A percentile compares a stretch with the other conserved stretches of the same genome.
Evolutionary conservation across 35 echinoderm and acorn worm species (phyloP).

Genomic region (Strongylocentrotus purpuratus): DNA sequence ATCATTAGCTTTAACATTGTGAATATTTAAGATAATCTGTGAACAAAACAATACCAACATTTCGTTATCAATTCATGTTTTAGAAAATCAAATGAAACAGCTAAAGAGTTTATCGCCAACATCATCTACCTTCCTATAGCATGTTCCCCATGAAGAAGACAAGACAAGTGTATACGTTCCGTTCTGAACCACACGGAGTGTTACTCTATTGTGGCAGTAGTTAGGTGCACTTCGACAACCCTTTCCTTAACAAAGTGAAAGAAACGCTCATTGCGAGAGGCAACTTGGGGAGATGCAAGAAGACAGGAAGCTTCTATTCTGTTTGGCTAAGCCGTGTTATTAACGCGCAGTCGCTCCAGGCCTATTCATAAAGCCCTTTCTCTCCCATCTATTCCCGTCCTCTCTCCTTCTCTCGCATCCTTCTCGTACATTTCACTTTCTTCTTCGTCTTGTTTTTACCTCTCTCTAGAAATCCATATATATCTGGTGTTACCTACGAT

Average conservation of each 20-base stretch:
- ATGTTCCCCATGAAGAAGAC: not conserved
- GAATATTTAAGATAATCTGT: not conserved
- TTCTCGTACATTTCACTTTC: not conserved
- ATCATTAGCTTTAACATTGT: not conserved
- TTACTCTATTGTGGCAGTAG: not conserved
- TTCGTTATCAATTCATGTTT: no score
- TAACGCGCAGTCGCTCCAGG: not conserved
- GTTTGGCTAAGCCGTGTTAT: slow-evolving; percentile 41
- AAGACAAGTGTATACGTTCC: not conserved
- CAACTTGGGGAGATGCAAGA: not conserved
- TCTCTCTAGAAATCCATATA: no score
- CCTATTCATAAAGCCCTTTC: not conserved
- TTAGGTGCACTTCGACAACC: not conserved
- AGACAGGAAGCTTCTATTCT: not conserved
- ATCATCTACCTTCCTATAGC: not conserved
- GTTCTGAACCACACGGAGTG: not conserved
- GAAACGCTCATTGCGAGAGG: not conserved
- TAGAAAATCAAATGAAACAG: no score
- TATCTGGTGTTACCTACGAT: no score
- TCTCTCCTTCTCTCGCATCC: not conserved
- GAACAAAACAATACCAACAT: not conserved
- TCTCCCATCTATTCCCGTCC: not conserved
- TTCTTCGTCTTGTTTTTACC: no score
- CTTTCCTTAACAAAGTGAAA: not conserved
- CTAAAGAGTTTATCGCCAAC: not conserved